phyloP scores from a whole-genome alignment of 2,797 vertebrate species.

The Lophura swinhoii region DNA sequence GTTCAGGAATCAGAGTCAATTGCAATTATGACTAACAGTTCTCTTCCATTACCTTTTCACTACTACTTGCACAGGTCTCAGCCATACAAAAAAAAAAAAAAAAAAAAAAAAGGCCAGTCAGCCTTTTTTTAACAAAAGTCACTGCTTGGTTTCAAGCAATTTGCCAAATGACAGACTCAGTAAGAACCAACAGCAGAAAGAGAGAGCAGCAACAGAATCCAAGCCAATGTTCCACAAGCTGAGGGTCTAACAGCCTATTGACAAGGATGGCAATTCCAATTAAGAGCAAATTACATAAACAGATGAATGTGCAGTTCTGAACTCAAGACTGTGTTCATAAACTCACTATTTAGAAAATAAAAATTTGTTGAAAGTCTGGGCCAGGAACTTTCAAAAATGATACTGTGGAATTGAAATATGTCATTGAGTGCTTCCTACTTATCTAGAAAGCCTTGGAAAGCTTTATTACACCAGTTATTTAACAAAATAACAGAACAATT shows the following conservation, averaged over 20 bases:
- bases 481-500: conserved; percentile 1
- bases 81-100: rapidly evolving
- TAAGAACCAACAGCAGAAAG: not conserved
- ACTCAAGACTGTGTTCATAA: not conserved
- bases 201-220: not conserved
- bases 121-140: not conserved
- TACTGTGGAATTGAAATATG: not conserved
- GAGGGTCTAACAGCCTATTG: conserved; percentile 9
- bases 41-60: not conserved
- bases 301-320: conserved; percentile 13
- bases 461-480: not conserved
- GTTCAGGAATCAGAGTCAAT: not conserved
- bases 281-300: conserved; percentile 17
- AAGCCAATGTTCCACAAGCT: not conserved
- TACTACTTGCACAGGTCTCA: not conserved
- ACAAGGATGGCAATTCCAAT: conserved; percentile 16
- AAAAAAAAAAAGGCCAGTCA: not conserved
- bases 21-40: not conserved
- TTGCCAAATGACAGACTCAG: not conserved
- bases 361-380: not conserved
- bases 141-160: not conserved
- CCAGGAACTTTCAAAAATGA: not conserved
- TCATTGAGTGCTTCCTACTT: not conserved
- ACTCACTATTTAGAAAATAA: not conserved
- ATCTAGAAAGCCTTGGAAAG: not conserved